These are phyloP conservation scores for Hylaeus volcanicus DNA, from an alignment of 1,140 invertebrate genomes.

Conservation along the genomic window DNA sequence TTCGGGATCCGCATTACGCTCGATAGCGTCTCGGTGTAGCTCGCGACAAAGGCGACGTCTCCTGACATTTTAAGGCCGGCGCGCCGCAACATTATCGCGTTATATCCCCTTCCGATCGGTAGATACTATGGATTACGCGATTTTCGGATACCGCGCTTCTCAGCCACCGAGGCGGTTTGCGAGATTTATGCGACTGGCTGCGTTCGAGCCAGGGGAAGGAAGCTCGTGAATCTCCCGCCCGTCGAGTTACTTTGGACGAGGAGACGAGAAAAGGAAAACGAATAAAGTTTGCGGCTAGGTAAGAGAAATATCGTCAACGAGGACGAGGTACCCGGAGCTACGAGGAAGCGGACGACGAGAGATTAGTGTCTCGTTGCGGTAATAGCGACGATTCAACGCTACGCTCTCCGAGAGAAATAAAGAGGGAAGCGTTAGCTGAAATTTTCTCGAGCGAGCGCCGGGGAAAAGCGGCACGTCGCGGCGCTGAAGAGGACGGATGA, in stretches of 20 bases:
- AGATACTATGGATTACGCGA: too few relatives aligned
- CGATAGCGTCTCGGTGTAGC: conserved; percentile 18
- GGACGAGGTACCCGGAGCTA: neutral
- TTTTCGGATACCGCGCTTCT: neutral
- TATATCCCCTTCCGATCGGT: neutral
- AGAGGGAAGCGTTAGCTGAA: conserved; percentile 30
- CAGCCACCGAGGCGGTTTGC: neutral
- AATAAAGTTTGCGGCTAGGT: conserved; percentile 9
- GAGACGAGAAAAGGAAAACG: conserved; percentile 4
- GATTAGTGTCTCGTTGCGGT: conserved; percentile 56
- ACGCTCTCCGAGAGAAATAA: neutral
- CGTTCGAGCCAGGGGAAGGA: neutral
- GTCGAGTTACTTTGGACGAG: conserved; percentile 16
- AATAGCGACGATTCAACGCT: conserved; percentile 41
- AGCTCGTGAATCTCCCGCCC: conserved; percentile 1
- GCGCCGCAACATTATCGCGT: neutral
- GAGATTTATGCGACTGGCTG: conserved; percentile 10
- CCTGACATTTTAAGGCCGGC: neutral
- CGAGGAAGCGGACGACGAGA: conserved; percentile 26
- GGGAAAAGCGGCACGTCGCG: neutral
- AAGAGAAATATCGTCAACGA: neutral
- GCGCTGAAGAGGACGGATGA: conserved; percentile 28
- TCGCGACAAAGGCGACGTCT: neutral
- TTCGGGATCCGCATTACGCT: conserved; percentile 59
- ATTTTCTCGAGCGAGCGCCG: conserved; percentile 23